Evolutionary conservation across 2,888 invertebrate genomes (phyloP).

Genomic region (Acanthosepion pharaonis): DNA sequence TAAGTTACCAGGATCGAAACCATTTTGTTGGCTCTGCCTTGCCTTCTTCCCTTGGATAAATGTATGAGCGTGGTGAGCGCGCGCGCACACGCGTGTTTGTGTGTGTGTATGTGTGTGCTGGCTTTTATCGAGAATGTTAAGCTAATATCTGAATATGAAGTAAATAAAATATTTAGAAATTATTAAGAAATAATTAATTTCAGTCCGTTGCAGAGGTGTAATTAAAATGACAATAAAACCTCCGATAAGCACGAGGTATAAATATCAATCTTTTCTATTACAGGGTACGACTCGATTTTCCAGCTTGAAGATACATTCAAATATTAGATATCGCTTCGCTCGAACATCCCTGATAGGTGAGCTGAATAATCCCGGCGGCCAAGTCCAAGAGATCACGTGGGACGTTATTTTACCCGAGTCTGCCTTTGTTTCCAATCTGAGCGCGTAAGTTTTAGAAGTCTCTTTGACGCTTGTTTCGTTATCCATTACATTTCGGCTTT

Average conservation of each 20-base stretch:
- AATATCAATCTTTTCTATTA: not conserved
- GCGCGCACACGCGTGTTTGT: too few species aligned
- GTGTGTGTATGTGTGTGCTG: too few species aligned
- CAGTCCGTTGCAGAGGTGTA: too few species aligned
- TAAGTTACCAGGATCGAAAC: too few species aligned
- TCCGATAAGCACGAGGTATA: not conserved
- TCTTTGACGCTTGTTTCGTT: not conserved
- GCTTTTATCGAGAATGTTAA: too few species aligned
- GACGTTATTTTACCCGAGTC: slow-evolving; percentile 41
- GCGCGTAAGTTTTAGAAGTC: not conserved
- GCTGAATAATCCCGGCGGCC: slow-evolving; percentile 77
- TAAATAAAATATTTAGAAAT: too few species aligned
- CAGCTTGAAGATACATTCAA: slow-evolving; percentile 67
- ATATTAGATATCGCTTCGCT: slow-evolving; percentile 80
- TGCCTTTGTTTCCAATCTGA: slow-evolving; percentile 40
- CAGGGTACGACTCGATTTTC: not conserved
- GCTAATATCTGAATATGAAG: too few species aligned
- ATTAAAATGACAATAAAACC: too few species aligned
- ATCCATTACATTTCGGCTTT: not conserved
- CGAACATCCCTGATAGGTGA: slow-evolving; percentile 80
- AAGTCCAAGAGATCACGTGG: not conserved
- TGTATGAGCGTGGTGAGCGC: too few species aligned
- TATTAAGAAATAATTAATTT: too few species aligned
- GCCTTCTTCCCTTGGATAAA: too few species aligned
- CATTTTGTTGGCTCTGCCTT: too few species aligned